A percentile compares a stretch with the other conserved stretches of the same genome.
Conservation (phyloP, 2,113 vertebrate species). For the Chionis minor region DNA sequence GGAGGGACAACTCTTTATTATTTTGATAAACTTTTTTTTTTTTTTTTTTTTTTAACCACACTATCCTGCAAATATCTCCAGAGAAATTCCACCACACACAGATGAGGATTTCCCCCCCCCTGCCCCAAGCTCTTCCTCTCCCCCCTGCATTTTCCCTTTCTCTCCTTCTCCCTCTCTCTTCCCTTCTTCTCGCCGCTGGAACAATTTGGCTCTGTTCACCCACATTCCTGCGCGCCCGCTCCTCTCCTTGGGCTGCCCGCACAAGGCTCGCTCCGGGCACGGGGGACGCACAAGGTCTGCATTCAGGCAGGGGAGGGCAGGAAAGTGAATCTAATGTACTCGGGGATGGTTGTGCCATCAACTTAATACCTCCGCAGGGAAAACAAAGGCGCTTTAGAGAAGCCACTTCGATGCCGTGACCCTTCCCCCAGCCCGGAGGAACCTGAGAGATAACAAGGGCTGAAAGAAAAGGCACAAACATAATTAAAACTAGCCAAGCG, state of each 20-base stretch:
- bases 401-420: background rate
- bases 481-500: constrained; percentile 67
- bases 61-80: background rate
- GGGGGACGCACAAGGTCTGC: constrained; percentile 58
- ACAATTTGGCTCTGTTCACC: constrained; percentile 70
- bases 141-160: background rate
- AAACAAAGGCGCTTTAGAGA: constrained; percentile 75
- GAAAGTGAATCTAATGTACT: constrained; percentile 24
- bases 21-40: background rate
- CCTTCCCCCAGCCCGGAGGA: constrained; percentile 20
- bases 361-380: constrained; percentile 64
- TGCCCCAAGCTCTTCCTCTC: constrained; percentile 6
- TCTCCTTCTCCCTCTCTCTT: constrained; percentile 51
- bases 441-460: constrained; percentile 62
- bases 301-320: constrained; percentile 55
- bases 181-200: constrained; percentile 52
- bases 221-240: constrained; percentile 72
- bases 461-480: constrained; percentile 53
- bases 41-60: background rate
- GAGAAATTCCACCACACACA: background rate
- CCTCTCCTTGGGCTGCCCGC: constrained; percentile 57
- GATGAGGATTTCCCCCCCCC: background rate
- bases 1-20: background rate
- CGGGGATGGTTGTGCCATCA: constrained; percentile 64
- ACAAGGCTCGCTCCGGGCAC: background rate